Conservation (phyloP, 2,113 vertebrate species). For the Alethe castanea region DNA sequence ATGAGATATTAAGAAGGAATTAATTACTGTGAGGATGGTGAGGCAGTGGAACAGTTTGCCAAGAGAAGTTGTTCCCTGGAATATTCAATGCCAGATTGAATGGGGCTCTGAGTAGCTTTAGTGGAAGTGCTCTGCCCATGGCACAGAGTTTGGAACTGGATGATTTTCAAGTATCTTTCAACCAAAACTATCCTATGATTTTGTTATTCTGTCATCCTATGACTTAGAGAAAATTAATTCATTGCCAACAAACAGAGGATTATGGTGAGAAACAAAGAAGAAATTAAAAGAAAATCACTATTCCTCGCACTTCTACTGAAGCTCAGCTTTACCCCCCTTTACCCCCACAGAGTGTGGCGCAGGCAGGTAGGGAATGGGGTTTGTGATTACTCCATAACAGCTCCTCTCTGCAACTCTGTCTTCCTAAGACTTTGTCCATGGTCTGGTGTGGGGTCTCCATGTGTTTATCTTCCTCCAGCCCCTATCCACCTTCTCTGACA, state of each 20-base stretch:
- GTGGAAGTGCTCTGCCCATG: background rate
- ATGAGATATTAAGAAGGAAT: background rate
- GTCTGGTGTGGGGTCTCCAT: accelerated
- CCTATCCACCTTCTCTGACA: accelerated
- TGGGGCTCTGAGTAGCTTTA: background rate
- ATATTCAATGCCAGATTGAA: background rate
- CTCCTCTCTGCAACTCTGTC: background rate
- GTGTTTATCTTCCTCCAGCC: background rate
- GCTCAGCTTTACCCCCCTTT: background rate
- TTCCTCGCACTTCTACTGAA: background rate
- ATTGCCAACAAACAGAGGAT: background rate
- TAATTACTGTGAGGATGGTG: no score
- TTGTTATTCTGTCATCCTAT: background rate
- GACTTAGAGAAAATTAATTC: background rate
- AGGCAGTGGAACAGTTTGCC: background rate
- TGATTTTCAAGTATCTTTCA: background rate
- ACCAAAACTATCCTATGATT: background rate
- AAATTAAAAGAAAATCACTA: background rate
- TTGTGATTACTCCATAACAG: background rate
- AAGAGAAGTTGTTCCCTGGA: background rate
- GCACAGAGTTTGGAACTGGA: accelerated
- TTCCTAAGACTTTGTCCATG: background rate
- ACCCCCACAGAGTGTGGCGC: accelerated
- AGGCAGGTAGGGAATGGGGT: background rate
- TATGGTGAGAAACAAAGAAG: background rate